Evolutionary conservation across 2,113 vertebrate genomes (phyloP), one percentile per base, ranked within the genome.

Genomic region (Polyodon spathula): DNA sequence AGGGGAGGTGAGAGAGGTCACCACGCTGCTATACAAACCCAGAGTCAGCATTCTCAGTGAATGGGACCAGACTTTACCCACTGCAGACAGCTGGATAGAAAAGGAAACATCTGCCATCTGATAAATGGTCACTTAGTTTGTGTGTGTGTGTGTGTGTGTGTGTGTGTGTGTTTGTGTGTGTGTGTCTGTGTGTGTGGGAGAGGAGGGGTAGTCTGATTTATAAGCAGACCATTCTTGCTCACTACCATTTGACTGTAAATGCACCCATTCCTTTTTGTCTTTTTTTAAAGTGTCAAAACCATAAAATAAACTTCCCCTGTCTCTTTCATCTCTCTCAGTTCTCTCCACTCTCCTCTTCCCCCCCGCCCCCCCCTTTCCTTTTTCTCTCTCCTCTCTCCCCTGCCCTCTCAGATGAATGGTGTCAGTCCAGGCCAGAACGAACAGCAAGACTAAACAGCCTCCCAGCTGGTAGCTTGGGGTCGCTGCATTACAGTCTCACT

Each of bases 11-110:
- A n/a, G n/a, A n/a, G n/a, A n/a, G n/a, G n/a, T n/a, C n/a, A n/a
- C n/a, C n/a, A 44, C 56, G 41, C 73, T 5, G 68, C 63, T 69
- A 80, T 73, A 75, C 73, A 79, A 76, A 78, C 59, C 58, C 52
- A 4, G 55, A 65, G 71, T 80, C 75, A 77, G 78, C 61, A 68
- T 56, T 58, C 58, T 62, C 53, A 4, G 63, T 63, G 54, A 67
- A 67, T 58, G 17, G 16, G 8, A 37, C 70, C 67, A 82, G 79
- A 79, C 76, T 66, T 80, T 75, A 77, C 70, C 37, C 70, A 71
- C 62, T 58, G 17, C 59, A 16, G 40, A 40, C 42, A 8, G 60
- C 58, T 65, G 66, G 68, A 69, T 70, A 40, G 59, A n/a, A 50
- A 59, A 43, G 62, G 71, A 68, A 71, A 68, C 54, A 55, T 63